Evolutionary conservation across 2,888 invertebrate genomes (phyloP), one percentile per base, ranked within the genome.

Genomic region (Lepidocyrtinus sp.): DNA sequence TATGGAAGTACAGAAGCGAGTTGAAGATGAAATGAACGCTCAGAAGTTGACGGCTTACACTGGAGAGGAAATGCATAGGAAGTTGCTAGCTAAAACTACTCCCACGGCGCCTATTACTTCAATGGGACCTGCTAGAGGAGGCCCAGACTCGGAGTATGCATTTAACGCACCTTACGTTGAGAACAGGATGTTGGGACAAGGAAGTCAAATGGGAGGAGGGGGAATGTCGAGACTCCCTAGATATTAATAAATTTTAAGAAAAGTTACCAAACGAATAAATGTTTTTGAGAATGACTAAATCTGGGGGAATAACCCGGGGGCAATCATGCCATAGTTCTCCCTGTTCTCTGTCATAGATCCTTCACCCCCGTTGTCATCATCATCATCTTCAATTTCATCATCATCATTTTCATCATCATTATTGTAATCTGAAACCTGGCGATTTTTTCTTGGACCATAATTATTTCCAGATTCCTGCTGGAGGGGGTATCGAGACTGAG

Each of bases 11-110:
- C 22, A 70, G 7, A 77, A 70, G 19, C 59, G 46, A 61, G 21
- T 83, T 1, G 61, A 68, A 25, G 83, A 78, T 2, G 81, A 83
- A 55, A 79, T 83, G 17, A 68, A 74, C 21, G 73, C 69, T 25
- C 71, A 79, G n/a, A 81, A 79, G 21, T 76, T 73, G 24, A 59
- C 76, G n/a, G 81, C 83, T 0, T 83, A 83, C 45, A 83, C 83
- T 12, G 83, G 83, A 22, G 83, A 83, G 61, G 83, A 83, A 70
- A 61, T 83, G 61, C 78, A 82, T 17, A 78, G 83, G 83, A 72
- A 76, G 69, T n/a, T 81, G 5, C n/a, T 76, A 50, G 76, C 76
- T 15, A 69, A 46, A 17, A 64, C 71, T n/a, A 63, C 36, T 25
- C 69, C 81, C 15, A 25, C 76, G 2, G 59, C 55, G 1, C 70